Conservation (phyloP, 2,797 vertebrate species). For the Cossypha niveicapilla region DNA sequence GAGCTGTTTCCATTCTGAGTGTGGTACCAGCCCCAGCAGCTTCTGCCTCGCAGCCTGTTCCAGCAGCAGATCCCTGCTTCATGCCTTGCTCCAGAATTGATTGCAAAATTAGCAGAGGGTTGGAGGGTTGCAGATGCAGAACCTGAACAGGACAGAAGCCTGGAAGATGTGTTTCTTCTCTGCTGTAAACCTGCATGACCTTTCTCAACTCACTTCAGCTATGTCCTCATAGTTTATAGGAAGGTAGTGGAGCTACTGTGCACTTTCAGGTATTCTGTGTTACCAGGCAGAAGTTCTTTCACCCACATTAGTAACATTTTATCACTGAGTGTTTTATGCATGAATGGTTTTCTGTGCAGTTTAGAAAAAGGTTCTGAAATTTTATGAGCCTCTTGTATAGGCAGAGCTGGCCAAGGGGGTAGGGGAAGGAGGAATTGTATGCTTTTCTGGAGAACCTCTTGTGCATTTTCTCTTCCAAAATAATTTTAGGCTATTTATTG, state of each 20-base stretch:
- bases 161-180: not conserved
- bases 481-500: not conserved
- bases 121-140: not conserved
- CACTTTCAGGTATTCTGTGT: not conserved
- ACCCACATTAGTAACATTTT: not conserved
- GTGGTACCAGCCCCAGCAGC: not conserved
- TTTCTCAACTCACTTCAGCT: not conserved
- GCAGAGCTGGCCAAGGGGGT: not conserved
- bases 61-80: not conserved
- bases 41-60: not conserved
- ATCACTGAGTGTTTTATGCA: not conserved
- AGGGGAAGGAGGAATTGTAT: not conserved
- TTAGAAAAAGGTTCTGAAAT: not conserved
- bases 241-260: not conserved
- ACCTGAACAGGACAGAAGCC: not conserved
- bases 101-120: not conserved
- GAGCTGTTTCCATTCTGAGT: not conserved
- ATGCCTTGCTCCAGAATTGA: rapidly evolving
- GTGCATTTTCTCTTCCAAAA: not conserved
- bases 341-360: not conserved
- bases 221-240: rapidly evolving
- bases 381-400: not conserved
- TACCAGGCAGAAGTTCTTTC: not conserved
- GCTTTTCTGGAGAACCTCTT: not conserved
- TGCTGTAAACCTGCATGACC: not conserved